These are phyloP conservation scores for Hemibagrus guttatus DNA, from an alignment of 2,797 vertebrate species.

Conservation along the genomic window DNA sequence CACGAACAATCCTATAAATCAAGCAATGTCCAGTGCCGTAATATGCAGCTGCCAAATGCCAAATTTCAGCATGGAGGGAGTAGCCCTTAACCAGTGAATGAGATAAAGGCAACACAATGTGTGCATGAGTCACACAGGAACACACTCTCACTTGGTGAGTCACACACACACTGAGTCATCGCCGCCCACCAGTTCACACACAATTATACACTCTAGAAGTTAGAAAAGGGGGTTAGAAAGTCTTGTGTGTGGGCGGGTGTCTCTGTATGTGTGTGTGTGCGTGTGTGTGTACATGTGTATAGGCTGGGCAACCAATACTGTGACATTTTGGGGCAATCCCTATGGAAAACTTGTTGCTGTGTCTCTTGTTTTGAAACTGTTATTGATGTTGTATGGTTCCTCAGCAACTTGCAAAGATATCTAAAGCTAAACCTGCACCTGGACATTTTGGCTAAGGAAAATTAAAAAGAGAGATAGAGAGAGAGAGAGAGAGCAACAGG, in stretches of 20 bases:
- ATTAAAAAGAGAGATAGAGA: neutral
- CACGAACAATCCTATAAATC: conserved; percentile 37
- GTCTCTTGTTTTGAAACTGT: conserved; percentile 50
- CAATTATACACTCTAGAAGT: conserved; percentile 69
- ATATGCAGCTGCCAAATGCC: conserved; percentile 36
- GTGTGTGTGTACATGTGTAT: conserved; percentile 17
- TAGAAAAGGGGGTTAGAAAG: conserved; percentile 63
- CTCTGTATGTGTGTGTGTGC: conserved; percentile 31
- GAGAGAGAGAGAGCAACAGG: conserved; percentile 2
- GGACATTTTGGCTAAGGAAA: conserved; percentile 34
- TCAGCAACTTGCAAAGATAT: conserved; percentile 41
- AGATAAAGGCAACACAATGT: conserved; percentile 80
- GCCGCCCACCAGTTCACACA: conserved; percentile 75
- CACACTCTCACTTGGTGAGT: conserved; percentile 75
- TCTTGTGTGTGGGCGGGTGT: conserved; percentile 40
- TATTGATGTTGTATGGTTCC: conserved; percentile 42
- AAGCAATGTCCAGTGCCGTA: conserved; percentile 28
- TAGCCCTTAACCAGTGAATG: conserved; percentile 60
- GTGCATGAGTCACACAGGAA: conserved; percentile 76
- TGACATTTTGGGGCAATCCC: conserved; percentile 67
- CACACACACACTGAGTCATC: conserved; percentile 67
- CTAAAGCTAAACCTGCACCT: conserved; percentile 45
- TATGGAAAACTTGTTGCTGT: conserved; percentile 46
- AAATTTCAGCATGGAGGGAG: conserved; percentile 51
- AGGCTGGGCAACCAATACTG: conserved; percentile 57